Conservation (phyloP, 2,113 vertebrate genomes). For the Talpa occidentalis region DNA sequence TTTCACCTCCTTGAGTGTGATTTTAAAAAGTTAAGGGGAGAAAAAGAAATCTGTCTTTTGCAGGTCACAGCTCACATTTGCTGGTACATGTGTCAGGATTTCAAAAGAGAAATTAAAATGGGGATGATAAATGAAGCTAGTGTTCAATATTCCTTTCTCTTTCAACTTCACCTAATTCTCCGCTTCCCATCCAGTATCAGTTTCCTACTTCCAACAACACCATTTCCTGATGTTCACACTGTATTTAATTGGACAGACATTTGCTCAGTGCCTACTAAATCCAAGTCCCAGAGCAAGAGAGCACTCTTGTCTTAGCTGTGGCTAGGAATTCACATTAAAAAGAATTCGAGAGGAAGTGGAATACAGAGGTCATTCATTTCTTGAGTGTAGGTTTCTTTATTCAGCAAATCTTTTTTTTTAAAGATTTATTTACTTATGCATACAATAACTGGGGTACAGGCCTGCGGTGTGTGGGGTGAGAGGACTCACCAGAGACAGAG, state of each 20-base stretch:
- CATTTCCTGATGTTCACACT: background rate
- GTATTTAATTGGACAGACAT: background rate
- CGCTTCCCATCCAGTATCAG: background rate
- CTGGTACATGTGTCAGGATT: conserved; percentile 5
- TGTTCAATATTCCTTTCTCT: background rate
- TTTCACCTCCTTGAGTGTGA: background rate
- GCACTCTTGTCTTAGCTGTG: background rate
- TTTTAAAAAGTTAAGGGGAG: conserved; percentile 37
- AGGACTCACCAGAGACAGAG: too few species aligned
- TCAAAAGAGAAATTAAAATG: conserved; percentile 50
- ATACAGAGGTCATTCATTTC: background rate
- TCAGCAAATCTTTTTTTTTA: conserved; percentile 20
- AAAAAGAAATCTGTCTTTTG: conserved; percentile 2
- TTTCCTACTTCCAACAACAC: background rate
- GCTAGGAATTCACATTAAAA: background rate
- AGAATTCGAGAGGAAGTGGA: background rate
- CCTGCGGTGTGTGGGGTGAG: too few species aligned
- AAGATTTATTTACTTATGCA: too few species aligned
- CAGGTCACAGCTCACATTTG: background rate
- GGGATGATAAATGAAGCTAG: background rate
- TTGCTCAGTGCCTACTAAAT: background rate
- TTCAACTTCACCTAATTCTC: background rate
- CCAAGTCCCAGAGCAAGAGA: background rate
- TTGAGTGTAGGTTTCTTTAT: background rate
- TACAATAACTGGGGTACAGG: too few species aligned